These are phyloP conservation scores for Anarsia innoxiella DNA, from an alignment of 2,888 invertebrate species.

Conservation along the genomic window DNA sequence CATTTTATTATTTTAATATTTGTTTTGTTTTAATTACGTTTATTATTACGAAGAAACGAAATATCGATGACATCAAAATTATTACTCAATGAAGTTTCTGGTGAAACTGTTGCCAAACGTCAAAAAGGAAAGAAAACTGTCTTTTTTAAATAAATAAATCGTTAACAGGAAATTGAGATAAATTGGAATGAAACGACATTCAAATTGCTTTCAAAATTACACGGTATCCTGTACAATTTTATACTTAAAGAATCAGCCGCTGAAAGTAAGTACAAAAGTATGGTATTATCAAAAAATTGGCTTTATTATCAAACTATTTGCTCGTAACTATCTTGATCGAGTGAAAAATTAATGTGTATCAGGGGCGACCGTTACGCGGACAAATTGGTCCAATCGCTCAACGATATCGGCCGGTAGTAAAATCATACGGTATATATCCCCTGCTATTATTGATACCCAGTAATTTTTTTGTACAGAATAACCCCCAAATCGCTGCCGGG, in stretches of 20 bases:
- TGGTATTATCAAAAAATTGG: slow-evolving; percentile 70
- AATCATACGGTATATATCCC: slow-evolving; percentile 27
- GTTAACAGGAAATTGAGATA: slow-evolving; percentile 51
- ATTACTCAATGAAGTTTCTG: too few relatives aligned
- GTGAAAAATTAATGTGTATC: slow-evolving; percentile 61
- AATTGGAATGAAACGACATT: slow-evolving; percentile 59
- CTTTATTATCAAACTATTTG: slow-evolving; percentile 67
- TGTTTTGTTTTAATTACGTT: too few relatives aligned
- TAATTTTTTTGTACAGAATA: slow-evolving; percentile 6
- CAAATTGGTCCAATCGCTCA: slow-evolving; percentile 61
- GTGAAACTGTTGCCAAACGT: too few relatives aligned
- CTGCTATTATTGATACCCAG: slow-evolving; percentile 16
- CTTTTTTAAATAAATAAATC: slow-evolving; percentile 19
- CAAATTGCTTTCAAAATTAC: slow-evolving; percentile 62
- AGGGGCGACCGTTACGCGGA: slow-evolving; percentile 50
- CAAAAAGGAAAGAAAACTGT: neutral
- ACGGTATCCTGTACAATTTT: slow-evolving; percentile 55
- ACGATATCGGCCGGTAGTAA: slow-evolving; percentile 27
- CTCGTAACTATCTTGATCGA: slow-evolving; percentile 63
- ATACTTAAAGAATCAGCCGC: slow-evolving; percentile 45
- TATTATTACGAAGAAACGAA: too few relatives aligned
- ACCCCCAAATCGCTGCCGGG: slow-evolving; percentile 8
- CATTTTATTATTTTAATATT: too few relatives aligned
- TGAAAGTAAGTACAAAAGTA: slow-evolving; percentile 34
- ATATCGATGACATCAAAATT: too few relatives aligned